Conservation (phyloP, 2,888 invertebrate species). For the Synergus itoensis region DNA sequence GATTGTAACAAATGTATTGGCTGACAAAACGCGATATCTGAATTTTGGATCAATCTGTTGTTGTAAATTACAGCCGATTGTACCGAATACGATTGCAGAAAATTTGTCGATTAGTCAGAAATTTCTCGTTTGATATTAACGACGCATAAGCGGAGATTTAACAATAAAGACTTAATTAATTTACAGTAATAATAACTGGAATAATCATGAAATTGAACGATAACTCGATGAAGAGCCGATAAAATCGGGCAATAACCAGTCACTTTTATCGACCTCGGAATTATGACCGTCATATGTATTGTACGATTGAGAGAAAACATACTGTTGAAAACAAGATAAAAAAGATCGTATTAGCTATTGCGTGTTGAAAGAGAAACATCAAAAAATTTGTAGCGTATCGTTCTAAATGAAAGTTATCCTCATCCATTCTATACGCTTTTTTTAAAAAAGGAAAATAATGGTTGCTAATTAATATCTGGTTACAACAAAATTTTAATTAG, state of each 20-base stretch:
- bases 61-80: constrained; percentile 3
- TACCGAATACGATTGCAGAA: neutral
- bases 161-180: constrained; percentile 28
- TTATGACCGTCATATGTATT: neutral
- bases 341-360: neutral
- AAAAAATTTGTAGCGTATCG: neutral
- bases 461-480: neutral
- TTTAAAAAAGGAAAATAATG: neutral
- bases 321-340: constrained; percentile 6
- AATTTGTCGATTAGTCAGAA: neutral
- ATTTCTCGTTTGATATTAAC: neutral
- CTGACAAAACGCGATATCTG: neutral
- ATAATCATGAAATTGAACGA: constrained; percentile 30
- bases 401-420: neutral
- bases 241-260: constrained; percentile 14
- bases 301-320: neutral
- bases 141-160: neutral
- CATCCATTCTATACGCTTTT: neutral
- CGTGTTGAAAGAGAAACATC: neutral
- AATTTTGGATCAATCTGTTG: constrained; percentile 5
- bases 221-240: constrained; percentile 30
- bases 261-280: constrained; percentile 9
- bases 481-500: neutral
- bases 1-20: constrained; percentile 23
- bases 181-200: constrained; percentile 34